A percentile compares a stretch with the other conserved stretches of the same genome.
Conservation (phyloP, 92 coral and sea anemone genomes). For the Parazoanthus atlanticus region DNA sequence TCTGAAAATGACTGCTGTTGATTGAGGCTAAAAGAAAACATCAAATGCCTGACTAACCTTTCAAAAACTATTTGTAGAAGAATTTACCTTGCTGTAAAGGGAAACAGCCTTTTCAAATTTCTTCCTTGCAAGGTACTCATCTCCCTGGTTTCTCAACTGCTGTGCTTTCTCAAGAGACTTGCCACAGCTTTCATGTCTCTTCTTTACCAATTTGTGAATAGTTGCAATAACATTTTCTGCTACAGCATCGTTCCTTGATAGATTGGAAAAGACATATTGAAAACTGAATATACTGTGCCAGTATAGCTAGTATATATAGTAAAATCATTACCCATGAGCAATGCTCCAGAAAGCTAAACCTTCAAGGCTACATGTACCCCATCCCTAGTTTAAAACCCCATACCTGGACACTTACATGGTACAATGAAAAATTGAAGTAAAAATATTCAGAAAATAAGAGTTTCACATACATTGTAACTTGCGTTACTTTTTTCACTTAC, state of each 20-base stretch:
- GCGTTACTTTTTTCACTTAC: too few species aligned
- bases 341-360: background rate
- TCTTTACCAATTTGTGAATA: constrained; percentile 59
- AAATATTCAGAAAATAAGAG: too few species aligned
- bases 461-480: too few species aligned
- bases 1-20: too few species aligned
- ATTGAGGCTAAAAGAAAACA: background rate
- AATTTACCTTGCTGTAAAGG: constrained; percentile 71
- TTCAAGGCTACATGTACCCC: background rate
- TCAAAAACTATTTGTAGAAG: background rate
- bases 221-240: constrained; percentile 63
- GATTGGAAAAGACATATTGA: background rate
- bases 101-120: constrained; percentile 77
- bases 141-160: constrained; percentile 57
- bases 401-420: background rate
- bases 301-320: background rate
- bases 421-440: too few species aligned
- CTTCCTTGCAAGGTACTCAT: constrained; percentile 58
- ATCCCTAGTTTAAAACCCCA: background rate
- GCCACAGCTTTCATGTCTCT: constrained; percentile 37
- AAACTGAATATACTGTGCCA: background rate
- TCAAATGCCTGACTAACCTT: background rate
- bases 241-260: constrained; percentile 53
- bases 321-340: background rate
- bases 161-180: constrained; percentile 75